phyloP scores from a whole-genome alignment of 2,113 vertebrate genomes.

The Hassar affinis region DNA sequence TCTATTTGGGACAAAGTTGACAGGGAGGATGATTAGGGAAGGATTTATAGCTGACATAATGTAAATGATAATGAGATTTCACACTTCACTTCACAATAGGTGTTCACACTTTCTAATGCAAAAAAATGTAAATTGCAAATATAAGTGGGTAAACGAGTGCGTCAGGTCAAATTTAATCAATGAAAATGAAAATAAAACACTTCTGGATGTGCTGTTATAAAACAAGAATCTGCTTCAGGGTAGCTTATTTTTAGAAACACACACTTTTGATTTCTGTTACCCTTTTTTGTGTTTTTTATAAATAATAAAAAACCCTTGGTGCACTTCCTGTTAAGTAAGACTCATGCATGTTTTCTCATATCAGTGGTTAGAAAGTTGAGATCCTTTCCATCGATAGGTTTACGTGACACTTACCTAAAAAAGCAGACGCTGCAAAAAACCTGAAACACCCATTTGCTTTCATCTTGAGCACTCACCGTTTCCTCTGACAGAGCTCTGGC shows the following conservation, averaged over 20 bases:
- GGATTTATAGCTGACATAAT: background rate
- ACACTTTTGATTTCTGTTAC: background rate
- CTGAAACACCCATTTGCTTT: background rate
- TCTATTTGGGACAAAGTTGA: background rate
- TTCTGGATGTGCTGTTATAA: background rate
- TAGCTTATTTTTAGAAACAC: background rate
- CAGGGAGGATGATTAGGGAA: background rate
- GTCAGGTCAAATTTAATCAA: background rate
- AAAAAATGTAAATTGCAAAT: background rate
- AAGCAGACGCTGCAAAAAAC: constrained; percentile 16
- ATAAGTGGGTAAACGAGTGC: background rate
- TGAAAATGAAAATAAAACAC: background rate
- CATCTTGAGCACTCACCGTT: constrained; percentile 62
- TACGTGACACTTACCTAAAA: background rate
- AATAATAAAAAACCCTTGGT: background rate
- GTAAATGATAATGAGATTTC: background rate
- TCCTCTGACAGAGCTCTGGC: constrained; percentile 77
- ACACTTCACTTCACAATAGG: no score
- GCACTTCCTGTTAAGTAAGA: background rate
- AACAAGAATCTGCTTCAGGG: background rate
- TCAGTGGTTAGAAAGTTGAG: constrained; percentile 10
- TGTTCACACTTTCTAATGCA: background rate
- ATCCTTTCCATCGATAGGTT: constrained; percentile 25
- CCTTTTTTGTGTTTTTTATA: background rate
- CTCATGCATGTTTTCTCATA: background rate